These are phyloP conservation scores for Zeugodacus cucurbitae DNA, from an alignment of 1,140 invertebrate species.

Conservation along the genomic window DNA sequence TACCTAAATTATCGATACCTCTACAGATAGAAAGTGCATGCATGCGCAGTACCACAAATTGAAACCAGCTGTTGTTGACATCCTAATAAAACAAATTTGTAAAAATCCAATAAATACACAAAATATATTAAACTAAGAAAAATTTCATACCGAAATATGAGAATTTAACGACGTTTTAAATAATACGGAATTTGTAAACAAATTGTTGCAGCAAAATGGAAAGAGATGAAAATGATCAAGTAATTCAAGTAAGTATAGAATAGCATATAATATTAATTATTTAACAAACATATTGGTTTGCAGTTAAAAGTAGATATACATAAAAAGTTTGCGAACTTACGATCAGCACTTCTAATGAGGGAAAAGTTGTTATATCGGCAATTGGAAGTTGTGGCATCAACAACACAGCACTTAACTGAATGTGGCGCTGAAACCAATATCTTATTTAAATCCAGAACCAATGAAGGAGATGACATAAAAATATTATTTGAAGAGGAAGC, in stretches of 20 bases:
- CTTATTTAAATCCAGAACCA: neutral
- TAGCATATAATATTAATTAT: neutral
- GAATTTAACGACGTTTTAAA: neutral
- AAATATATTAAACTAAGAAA: neutral
- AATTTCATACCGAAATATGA: neutral
- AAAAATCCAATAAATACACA: neutral
- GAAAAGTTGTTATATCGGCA: slow-evolving; percentile 70
- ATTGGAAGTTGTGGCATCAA: slow-evolving; percentile 69
- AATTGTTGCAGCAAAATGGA: neutral
- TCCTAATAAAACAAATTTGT: neutral
- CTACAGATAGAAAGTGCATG: neutral
- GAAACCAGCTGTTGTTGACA: neutral
- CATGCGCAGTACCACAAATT: neutral
- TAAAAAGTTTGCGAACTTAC: slow-evolving; percentile 67
- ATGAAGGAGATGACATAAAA: slow-evolving; percentile 50
- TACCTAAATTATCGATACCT: neutral
- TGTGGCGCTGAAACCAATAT: neutral
- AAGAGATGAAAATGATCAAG: neutral
- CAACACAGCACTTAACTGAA: slow-evolving; percentile 47
- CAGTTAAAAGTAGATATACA: slow-evolving; percentile 68
- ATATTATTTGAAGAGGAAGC: slow-evolving; percentile 62
- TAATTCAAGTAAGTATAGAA: neutral
- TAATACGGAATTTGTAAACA: neutral
- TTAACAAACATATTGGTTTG: slow-evolving; percentile 51
- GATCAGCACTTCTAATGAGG: slow-evolving; percentile 65